These are phyloP conservation scores for Poecile atricapillus DNA, from an alignment of 2,113 vertebrate species.

Conservation along the genomic window DNA sequence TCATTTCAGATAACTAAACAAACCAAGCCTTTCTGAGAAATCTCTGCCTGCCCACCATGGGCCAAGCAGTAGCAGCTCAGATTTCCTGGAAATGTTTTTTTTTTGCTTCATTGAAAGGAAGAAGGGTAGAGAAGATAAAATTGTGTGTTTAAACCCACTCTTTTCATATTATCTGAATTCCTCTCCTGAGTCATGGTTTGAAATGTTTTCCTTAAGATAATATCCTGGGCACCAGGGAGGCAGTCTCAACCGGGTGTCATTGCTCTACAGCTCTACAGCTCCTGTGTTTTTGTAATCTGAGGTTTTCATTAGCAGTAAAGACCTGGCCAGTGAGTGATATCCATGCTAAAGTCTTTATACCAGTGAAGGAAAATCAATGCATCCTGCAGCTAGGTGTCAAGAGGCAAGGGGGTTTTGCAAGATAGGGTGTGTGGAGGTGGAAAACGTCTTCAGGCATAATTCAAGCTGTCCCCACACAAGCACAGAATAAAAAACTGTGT, in stretches of 20 bases:
- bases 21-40: background rate
- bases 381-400: slow-evolving; percentile 47
- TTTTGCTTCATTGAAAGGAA: background rate
- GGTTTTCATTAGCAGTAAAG: slow-evolving; percentile 51
- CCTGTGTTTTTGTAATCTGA: background rate
- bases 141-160: background rate
- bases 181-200: background rate
- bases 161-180: background rate
- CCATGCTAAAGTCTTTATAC: slow-evolving; percentile 55
- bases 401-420: background rate
- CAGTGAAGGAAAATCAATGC: slow-evolving; percentile 71
- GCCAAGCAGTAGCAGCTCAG: background rate
- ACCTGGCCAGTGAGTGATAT: slow-evolving; percentile 58
- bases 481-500: background rate
- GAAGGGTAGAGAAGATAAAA: background rate
- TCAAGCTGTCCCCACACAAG: slow-evolving; percentile 33
- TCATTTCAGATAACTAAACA: background rate
- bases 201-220: background rate
- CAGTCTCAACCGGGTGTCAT: background rate
- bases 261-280: background rate
- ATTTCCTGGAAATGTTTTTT: background rate
- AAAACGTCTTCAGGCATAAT: slow-evolving; percentile 8
- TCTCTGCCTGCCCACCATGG: accelerated
- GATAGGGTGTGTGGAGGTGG: background rate
- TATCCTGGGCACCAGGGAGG: background rate